Evolutionary conservation across 2,113 vertebrate species (phyloP).

Genomic region (Cheilinus undulatus): DNA sequence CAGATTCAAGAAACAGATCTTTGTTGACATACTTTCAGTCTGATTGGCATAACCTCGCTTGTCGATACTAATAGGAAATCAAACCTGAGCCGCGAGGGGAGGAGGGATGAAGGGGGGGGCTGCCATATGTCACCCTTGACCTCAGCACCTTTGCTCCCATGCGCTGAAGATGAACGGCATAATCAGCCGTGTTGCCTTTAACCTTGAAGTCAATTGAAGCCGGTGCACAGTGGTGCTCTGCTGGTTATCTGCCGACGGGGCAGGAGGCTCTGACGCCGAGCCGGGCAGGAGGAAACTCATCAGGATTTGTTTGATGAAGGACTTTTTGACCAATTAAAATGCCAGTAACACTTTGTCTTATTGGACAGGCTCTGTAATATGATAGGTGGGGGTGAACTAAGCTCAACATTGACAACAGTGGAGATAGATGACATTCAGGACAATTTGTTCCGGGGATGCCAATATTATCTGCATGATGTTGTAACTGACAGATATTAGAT

Average conservation of each 20-base stretch:
- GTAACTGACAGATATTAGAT: too few species aligned
- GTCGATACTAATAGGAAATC: conserved; percentile 63
- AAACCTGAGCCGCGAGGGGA: conserved; percentile 41
- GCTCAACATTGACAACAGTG: too few species aligned
- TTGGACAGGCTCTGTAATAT: too few species aligned
- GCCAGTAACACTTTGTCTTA: too few species aligned
- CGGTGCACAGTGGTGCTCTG: background rate
- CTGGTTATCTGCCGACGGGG: conserved; percentile 14
- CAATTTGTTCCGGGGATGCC: too few species aligned
- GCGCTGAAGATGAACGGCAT: conserved; percentile 54
- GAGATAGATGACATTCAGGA: too few species aligned
- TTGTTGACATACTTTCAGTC: conserved; percentile 20
- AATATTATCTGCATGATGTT: too few species aligned
- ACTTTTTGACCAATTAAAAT: too few species aligned
- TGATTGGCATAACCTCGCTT: conserved; percentile 30
- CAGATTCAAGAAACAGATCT: background rate
- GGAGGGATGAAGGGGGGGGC: conserved; percentile 1
- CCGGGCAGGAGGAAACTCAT: background rate
- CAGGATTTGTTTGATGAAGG: too few species aligned
- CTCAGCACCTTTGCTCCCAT: conserved; percentile 62
- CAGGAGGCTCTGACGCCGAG: background rate
- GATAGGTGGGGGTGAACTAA: too few species aligned
- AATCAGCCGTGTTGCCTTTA: conserved; percentile 74
- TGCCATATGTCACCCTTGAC: conserved; percentile 78
- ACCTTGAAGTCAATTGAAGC: conserved; percentile 72